A percentile compares a stretch with the other conserved stretches of the same genome.
Conservation (phyloP, 2,113 vertebrate genomes). For the Corydoras sp. region DNA sequence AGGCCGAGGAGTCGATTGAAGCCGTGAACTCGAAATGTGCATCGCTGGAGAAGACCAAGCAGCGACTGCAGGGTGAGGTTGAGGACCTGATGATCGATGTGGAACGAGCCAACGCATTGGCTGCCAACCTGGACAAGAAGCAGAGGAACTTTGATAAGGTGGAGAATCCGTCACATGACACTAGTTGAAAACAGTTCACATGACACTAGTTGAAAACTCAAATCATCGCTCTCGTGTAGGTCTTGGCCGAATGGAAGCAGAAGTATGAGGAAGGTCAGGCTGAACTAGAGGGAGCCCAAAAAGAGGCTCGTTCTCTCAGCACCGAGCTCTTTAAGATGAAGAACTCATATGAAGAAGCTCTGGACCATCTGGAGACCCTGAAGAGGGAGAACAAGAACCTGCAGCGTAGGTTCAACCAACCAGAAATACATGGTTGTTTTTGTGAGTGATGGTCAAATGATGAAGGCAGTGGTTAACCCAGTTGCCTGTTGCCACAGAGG, state of each 20-base stretch:
- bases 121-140: slow-evolving; percentile 9
- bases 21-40: slow-evolving; percentile 6
- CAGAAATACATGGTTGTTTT: neutral
- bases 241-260: neutral
- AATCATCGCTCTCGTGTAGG: neutral
- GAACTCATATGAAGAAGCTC: neutral
- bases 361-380: no score
- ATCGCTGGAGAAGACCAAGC: slow-evolving; percentile 12
- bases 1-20: slow-evolving; percentile 12
- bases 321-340: slow-evolving; percentile 9
- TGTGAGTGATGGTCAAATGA: no score
- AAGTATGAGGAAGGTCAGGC: no score
- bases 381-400: neutral
- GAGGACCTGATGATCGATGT: neutral
- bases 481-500: slow-evolving; percentile 64
- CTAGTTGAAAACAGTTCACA: no score
- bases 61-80: neutral
- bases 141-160: slow-evolving; percentile 40
- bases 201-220: no score
- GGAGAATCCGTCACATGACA: neutral
- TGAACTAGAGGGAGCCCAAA: no score
- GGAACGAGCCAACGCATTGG: slow-evolving; percentile 1
- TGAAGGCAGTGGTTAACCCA: neutral
- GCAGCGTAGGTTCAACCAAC: neutral
- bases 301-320: neutral